Evolutionary conservation across 2,888 invertebrate genomes (phyloP).

Genomic region (Leptopterna dolabrata): DNA sequence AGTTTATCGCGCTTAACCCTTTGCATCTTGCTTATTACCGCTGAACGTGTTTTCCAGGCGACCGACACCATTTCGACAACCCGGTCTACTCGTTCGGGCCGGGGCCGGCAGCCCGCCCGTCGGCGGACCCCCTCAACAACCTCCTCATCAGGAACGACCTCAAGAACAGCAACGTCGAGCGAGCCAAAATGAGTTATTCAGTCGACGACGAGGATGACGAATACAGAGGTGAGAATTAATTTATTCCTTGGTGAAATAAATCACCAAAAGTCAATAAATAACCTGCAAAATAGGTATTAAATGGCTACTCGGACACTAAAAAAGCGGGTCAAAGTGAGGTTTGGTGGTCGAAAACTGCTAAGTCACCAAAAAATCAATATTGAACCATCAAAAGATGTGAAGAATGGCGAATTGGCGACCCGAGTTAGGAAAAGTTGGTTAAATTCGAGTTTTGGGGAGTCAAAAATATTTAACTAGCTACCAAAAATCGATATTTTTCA

Average conservation of each 20-base stretch:
- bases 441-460: too few relatives aligned
- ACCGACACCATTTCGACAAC: constrained; percentile 91
- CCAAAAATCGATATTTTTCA: too few relatives aligned
- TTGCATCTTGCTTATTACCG: too few relatives aligned
- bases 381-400: too few relatives aligned
- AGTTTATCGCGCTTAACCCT: too few relatives aligned
- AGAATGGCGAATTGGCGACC: too few relatives aligned
- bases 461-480: too few relatives aligned
- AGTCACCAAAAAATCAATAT: too few relatives aligned
- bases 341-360: too few relatives aligned
- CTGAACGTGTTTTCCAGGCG: constrained; percentile 68
- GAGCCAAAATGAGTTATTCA: constrained; percentile 70
- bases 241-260: not conserved
- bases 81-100: constrained; percentile 80
- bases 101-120: not conserved
- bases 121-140: constrained; percentile 68
- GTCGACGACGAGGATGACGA: constrained; percentile 68
- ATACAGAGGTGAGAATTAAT: constrained; percentile 40
- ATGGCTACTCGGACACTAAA: too few relatives aligned
- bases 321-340: too few relatives aligned
- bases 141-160: constrained; percentile 73
- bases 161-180: constrained; percentile 71
- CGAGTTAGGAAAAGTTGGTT: too few relatives aligned
- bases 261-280: not conserved
- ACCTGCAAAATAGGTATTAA: not conserved